phyloP scores from a whole-genome alignment of 2,113 vertebrate genomes.

The Stictonetta naevosa region DNA sequence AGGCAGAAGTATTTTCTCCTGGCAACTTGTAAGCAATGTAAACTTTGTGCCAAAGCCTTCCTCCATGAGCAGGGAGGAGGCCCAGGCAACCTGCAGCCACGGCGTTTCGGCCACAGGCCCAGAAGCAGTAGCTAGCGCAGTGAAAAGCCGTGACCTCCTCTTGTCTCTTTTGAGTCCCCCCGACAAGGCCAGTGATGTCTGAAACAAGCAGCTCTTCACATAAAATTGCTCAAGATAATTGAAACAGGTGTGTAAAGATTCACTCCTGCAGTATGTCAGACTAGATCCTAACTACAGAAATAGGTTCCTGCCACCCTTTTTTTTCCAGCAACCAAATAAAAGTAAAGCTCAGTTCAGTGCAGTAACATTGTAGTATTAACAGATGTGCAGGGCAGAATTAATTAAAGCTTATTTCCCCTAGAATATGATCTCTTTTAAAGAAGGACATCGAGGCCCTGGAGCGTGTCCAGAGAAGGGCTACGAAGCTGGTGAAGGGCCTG shows the following conservation, averaged over 20 bases:
- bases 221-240: not conserved
- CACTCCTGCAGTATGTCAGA: not conserved
- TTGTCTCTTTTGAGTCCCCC: not conserved
- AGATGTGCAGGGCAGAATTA: not conserved
- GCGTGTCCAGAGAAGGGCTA: too few species aligned
- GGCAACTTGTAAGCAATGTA: not conserved
- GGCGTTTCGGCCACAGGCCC: not conserved
- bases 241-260: not conserved
- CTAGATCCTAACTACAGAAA: not conserved
- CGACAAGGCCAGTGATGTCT: not conserved
- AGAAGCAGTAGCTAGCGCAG: not conserved
- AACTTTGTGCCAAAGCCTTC: not conserved
- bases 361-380: not conserved
- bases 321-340: not conserved
- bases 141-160: not conserved
- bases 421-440: not conserved
- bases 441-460: too few species aligned
- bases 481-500: too few species aligned
- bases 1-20: not conserved
- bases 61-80: not conserved
- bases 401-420: not conserved
- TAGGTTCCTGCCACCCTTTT: not conserved
- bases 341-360: not conserved
- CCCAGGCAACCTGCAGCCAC: not conserved
- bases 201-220: not conserved